Percentiles rank a stretch among this genome's conserved stretches.
Evolutionary conservation across 1,140 invertebrate species (phyloP).

Genomic region (Zophobas atratus): DNA sequence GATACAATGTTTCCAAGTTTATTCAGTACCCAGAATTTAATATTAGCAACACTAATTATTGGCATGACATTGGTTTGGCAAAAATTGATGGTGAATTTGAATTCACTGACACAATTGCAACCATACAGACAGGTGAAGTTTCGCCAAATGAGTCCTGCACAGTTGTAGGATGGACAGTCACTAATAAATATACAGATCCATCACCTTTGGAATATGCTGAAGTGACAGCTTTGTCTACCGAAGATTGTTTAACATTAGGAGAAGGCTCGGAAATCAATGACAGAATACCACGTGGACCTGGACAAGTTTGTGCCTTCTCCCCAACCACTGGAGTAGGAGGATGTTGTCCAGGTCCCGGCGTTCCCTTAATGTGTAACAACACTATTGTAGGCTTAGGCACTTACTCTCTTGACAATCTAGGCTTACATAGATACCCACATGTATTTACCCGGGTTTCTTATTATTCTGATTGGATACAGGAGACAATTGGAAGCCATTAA

Average conservation of each 20-base stretch:
- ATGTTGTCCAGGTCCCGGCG: neutral
- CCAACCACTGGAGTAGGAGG: neutral
- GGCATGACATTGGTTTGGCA: constrained; percentile 2
- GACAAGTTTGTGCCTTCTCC: neutral
- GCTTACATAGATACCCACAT: neutral
- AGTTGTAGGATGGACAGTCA: neutral
- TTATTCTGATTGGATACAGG: neutral
- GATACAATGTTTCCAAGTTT: neutral
- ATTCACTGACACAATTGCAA: neutral
- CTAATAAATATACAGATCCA: neutral
- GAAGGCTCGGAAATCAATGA: neutral
- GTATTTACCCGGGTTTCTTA: neutral
- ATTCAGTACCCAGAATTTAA: neutral
- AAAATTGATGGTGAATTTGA: neutral
- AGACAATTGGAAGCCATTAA: neutral
- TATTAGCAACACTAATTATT: neutral
- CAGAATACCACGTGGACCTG: neutral
- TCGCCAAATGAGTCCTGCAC: neutral
- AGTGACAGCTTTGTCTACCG: neutral
- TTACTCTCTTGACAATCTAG: neutral
- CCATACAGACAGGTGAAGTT: neutral
- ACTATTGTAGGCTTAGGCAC: neutral
- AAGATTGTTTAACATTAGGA: neutral
- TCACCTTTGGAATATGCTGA: neutral
- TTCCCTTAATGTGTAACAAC: neutral